phyloP scores from a whole-genome alignment of 2,113 vertebrate species.

The Colossoma macropomum region DNA sequence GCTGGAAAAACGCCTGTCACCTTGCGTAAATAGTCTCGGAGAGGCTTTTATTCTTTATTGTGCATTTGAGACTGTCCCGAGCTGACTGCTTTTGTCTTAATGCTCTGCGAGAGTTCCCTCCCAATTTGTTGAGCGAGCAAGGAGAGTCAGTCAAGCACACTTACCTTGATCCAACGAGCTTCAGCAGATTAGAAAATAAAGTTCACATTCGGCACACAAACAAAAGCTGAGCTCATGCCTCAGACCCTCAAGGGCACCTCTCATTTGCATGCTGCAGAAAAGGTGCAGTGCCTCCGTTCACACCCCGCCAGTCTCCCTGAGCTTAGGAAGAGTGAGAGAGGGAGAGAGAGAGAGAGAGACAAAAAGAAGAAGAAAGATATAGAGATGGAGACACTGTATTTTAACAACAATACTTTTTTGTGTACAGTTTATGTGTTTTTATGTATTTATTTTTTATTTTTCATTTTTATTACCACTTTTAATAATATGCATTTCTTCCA shows the following conservation, averaged over 20 bases:
- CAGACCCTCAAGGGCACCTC: not conserved
- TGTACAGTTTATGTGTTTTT: too few relatives aligned
- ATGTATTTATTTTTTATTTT: too few relatives aligned
- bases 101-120: not conserved
- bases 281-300: constrained; percentile 34
- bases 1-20: constrained; percentile 3
- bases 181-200: constrained; percentile 24
- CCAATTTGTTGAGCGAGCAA: not conserved
- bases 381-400: not conserved
- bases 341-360: not conserved
- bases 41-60: constrained; percentile 18
- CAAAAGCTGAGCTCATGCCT: constrained; percentile 12
- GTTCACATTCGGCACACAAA: constrained; percentile 18
- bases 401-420: too few relatives aligned
- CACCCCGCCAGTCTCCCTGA: not conserved
- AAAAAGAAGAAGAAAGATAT: not conserved
- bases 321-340: not conserved
- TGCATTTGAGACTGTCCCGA: not conserved
- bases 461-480: too few relatives aligned
- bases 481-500: too few relatives aligned
- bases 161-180: not conserved
- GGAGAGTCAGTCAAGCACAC: not conserved
- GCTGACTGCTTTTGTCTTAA: constrained; percentile 19
- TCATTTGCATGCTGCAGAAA: constrained; percentile 46
- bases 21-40: constrained; percentile 24